Evolutionary conservation across 2,113 vertebrate species (phyloP), one percentile per base, ranked within the genome.

Genomic region (Casuarius casuarius): DNA sequence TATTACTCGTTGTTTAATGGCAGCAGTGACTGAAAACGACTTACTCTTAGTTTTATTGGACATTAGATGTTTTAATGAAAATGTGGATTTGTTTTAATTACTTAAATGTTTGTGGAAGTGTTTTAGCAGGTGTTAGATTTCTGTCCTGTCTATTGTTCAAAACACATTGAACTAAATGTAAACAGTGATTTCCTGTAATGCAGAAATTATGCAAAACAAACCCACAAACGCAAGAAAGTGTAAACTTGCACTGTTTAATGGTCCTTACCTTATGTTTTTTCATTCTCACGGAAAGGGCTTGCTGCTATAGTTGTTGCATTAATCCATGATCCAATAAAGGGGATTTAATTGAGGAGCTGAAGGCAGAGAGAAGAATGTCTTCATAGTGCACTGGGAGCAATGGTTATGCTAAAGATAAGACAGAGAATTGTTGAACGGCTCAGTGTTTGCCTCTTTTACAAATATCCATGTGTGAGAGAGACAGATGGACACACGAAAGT

Each of bases 321-420:
- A 96, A 96, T 96, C 96, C 93, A 25, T 97, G 96, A 97, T 97
- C 94, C 95, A 96, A 93, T 96, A 90, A 87, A 93, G 63, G 66
- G 67, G 78, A 95, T 96, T 97, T 96, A 95, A 92, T 83, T 61
- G 82, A 86, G 49, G 49, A 46, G 18, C 54, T 93, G 84, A 91
- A 91, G 63, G 71, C 58, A 73, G 67, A 93, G 84, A 61, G 70
- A 87, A 72, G 51, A 16, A 59, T 25, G 62, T 76, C 29, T 67
- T 51, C 70, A 0, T 58, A 67, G 63, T 73, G 40, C 33, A 26
- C 74, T 73, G 21, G 76, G 71, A 63, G 44, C 71, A 94, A 11
- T 25, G 82, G 78, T 76, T 83, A 58, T 4, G 29, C 78, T 95
- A 90, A 91, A 91, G 93, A 87, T 79, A 85, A 85, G 67, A 3